Evolutionary conservation across 2,113 vertebrate species (phyloP), one percentile per base, ranked within the genome.

Genomic region (Microcebus murinus): DNA sequence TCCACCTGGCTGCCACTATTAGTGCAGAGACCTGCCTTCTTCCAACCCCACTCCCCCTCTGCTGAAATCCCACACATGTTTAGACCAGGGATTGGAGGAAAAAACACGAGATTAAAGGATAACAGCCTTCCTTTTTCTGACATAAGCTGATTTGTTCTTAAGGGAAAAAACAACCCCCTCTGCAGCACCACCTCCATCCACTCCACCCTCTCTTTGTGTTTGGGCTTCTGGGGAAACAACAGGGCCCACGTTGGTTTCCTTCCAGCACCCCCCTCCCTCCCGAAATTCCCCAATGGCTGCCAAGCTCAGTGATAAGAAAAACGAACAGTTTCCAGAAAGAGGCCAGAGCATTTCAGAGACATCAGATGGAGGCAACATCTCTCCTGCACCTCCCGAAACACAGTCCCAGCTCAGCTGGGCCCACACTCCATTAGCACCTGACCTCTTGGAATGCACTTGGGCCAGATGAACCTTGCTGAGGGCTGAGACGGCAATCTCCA

Each of bases 131-230:
- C 97, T 97, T 97, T 91, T 96, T 77, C 36, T 93, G 88, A 74
- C 10, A 7, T 1, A 20, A 67, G 67, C 34, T 65, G 39, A 57
- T 71, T 25, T 20, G 50, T 36, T 82, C 79, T n/a, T n/a, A 82
- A 87, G 80, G 74, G 87, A 87, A 93, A 84, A 87, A 93, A 77
- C 74, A 87, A 23, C 6, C 25, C 67, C n/a, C 4, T 23, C 27
- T 17, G 17, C 14, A 17, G 52, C 50, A 20, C 29, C 76, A 92
- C 97, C 96, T 96, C 96, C 25, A 17, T 95, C 96, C 23, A 12
- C 96, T 86, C 96, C 97, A 94, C 97, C 98, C 97, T 98, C 98
- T 87, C 95, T 96, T 96, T 98, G 90, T 97, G 91, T 98, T 93
- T 95, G 70, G 90, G 84, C 96, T 97, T 87, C 91, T 94, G 91